Evolutionary conservation across 1,140 invertebrate genomes (phyloP).

Genomic region (Polypedilum pembai): DNA sequence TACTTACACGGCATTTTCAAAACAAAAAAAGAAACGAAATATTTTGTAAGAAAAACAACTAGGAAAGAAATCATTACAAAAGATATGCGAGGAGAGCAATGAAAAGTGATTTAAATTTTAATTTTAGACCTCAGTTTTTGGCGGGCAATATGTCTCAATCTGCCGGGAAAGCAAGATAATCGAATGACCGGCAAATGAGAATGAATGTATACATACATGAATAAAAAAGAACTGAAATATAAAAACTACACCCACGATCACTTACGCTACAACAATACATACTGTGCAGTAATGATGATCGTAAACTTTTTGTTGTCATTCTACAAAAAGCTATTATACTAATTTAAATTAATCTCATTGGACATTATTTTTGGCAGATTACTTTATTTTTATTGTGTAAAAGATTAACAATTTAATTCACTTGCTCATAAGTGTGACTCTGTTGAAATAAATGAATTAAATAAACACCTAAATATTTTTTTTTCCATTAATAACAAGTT

Average conservation of each 20-base stretch:
- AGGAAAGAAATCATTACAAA: too few species aligned
- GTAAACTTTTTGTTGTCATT: not conserved
- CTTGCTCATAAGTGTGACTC: too few species aligned
- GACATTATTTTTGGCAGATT: too few species aligned
- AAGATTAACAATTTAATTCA: too few species aligned
- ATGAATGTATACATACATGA: not conserved
- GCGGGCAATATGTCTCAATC: not conserved
- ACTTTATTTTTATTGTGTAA: too few species aligned
- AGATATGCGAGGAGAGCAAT: not conserved
- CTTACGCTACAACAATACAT: not conserved
- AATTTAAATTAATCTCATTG: too few species aligned
- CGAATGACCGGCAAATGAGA: not conserved
- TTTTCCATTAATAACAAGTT: too few species aligned
- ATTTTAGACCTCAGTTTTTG: not conserved
- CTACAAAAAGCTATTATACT: too few species aligned
- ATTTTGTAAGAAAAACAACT: too few species aligned
- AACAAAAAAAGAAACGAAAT: too few species aligned
- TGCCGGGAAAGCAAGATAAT: not conserved
- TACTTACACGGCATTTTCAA: not conserved
- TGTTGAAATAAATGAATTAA: too few species aligned
- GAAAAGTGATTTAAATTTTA: not conserved
- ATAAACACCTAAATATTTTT: too few species aligned
- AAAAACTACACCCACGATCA: not conserved
- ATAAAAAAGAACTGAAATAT: not conserved
- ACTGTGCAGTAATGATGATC: not conserved